Base-by-base conservation (phyloP, 2,113 vertebrate species). In the Heterocephalus glaber region DNA sequence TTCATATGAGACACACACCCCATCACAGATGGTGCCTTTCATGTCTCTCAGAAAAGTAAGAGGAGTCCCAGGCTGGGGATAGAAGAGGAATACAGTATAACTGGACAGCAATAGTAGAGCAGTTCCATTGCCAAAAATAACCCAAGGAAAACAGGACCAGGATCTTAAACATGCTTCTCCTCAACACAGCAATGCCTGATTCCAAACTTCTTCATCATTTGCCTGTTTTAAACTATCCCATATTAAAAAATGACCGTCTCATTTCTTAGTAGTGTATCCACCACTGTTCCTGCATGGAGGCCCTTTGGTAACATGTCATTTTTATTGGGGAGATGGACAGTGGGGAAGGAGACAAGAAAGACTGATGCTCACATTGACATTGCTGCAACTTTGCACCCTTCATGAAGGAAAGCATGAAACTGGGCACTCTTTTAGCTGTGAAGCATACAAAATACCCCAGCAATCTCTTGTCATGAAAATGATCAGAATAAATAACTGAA, bases 141-240 rank as follows among this genome's bases (percentile, higher is more conserved):
- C 47, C 35, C 68, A 16, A 56, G 35, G 70, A 35, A 86, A 65
- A 28, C 0, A 54, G 86, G 65, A 35, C 8, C 24, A 61, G 38
- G 47, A 47, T 52, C 17, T 52, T 33, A 77, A 7, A 65, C 13
- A 58, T 30, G 3, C 52, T 63, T 44, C 20, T n/a, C 38, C 6
- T 12, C 35, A 49, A 20, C 20, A 49, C 28, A 56, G 5, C n/a
- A 44, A 41, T 1, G 0, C 35, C 38, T 12, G 28, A 20, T 63
- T 72, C 33, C 49, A 91, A 89, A 58, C n/a, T 8, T 85, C 88
- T 38, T 38, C 85, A 77, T 82, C 65, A 63, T 10, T 33, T 44
- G 58, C 70, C 60, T 96, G 16, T 88, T 81, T n/a, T 52, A 92
- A 93, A 77, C 65, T 79, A 44, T 79, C 70, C 30, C 60, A 70